A percentile compares a stretch with the other conserved stretches of the same genome.
Conservation (phyloP, 2,113 vertebrate species). For the Varanus komodoensis region DNA sequence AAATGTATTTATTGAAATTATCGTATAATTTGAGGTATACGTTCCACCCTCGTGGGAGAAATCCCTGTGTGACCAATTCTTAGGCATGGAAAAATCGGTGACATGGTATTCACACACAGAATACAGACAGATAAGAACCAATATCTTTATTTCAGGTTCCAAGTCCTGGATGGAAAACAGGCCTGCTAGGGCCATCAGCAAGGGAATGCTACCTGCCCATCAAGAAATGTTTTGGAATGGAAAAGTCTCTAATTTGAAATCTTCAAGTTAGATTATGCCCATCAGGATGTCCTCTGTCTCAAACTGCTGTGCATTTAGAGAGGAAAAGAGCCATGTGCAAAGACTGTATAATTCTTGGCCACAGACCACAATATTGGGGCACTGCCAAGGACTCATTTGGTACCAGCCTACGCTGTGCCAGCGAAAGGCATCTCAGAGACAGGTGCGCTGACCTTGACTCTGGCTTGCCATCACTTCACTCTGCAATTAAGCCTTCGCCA, state of each 20-base stretch:
- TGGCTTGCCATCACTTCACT: neutral
- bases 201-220: neutral
- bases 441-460: neutral
- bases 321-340: slow-evolving; percentile 23
- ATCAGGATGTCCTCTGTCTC: slow-evolving; percentile 31
- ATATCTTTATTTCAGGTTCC: slow-evolving; percentile 69
- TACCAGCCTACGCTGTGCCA: neutral
- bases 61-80: slow-evolving; percentile 44
- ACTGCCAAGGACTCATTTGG: neutral
- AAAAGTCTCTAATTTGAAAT: neutral
- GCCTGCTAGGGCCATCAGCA: slow-evolving; percentile 4
- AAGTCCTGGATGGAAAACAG: slow-evolving; percentile 19
- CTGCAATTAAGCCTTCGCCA: neutral
- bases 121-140: slow-evolving; percentile 55
- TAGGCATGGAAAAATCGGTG: slow-evolving; percentile 54
- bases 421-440: neutral
- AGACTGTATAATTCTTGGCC: slow-evolving; percentile 14
- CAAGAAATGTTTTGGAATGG: slow-evolving; percentile 44
- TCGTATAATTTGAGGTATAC: slow-evolving; percentile 50
- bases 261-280: neutral
- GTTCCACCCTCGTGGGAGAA: slow-evolving; percentile 39
- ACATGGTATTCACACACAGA: slow-evolving; percentile 45
- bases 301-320: slow-evolving; percentile 6
- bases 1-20: neutral
- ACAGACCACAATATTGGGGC: neutral